These are phyloP conservation scores for Hirudo medicinalis DNA, from an alignment of 1,140 invertebrate species.

Conservation along the genomic window DNA sequence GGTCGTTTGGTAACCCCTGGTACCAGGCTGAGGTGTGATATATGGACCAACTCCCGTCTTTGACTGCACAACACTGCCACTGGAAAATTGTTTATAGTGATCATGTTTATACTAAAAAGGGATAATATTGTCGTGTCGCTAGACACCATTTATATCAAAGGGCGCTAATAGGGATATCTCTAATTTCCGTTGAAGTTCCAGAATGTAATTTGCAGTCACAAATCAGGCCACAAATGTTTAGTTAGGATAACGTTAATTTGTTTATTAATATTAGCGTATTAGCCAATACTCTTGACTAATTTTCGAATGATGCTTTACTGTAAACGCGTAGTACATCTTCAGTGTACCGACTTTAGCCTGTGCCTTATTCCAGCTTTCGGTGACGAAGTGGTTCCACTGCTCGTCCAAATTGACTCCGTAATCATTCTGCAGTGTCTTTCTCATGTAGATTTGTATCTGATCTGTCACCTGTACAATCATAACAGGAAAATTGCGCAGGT, in stretches of 20 bases:
- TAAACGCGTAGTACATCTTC: neutral
- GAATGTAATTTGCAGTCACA: no score
- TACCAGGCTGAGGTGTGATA: conserved; percentile 12
- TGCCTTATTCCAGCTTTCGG: conserved; percentile 10
- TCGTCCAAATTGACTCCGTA: conserved; percentile 15
- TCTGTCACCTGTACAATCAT: conserved; percentile 9
- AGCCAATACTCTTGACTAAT: neutral
- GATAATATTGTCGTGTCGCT: neutral
- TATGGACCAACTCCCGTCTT: conserved; percentile 6
- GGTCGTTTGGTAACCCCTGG: neutral
- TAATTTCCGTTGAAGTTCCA: no score
- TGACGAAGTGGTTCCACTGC: conserved; percentile 12
- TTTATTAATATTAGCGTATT: neutral
- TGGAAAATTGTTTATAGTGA: no score
- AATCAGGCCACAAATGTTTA: neutral
- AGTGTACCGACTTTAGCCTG: neutral
- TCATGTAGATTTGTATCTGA: conserved; percentile 16
- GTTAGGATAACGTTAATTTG: neutral
- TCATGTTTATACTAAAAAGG: no score
- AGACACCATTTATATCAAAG: neutral
- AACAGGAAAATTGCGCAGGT: no score
- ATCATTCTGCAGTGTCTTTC: conserved; percentile 14
- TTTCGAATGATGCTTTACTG: no score
- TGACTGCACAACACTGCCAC: conserved; percentile 16
- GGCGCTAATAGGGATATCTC: no score